phyloP scores from a whole-genome alignment of 1,140 invertebrate species.

The Andricus grossulariae region DNA sequence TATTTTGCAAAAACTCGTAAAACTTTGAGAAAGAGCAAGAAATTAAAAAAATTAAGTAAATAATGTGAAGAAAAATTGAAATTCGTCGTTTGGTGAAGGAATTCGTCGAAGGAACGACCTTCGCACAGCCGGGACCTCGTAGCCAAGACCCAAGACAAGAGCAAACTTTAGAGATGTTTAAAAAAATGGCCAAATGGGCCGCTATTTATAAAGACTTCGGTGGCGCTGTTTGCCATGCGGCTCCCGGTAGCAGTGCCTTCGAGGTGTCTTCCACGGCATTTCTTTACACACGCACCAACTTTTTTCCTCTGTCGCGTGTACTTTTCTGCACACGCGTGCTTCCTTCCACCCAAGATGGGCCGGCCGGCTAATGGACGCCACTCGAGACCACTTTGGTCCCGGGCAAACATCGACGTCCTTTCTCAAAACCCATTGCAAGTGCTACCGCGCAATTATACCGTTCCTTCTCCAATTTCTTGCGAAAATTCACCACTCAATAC shows the following conservation, averaged over 20 bases:
- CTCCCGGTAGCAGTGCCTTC: conserved; percentile 67
- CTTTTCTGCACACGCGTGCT: conserved; percentile 58
- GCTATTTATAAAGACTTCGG: conserved; percentile 62
- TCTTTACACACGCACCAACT: conserved; percentile 70
- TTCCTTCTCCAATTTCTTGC: conserved; percentile 10
- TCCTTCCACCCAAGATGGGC: conserved; percentile 56
- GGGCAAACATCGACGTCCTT: conserved; percentile 71
- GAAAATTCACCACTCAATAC: not conserved
- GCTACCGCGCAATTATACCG: conserved; percentile 36
- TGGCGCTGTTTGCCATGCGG: conserved; percentile 65
- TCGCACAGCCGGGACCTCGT: not conserved
- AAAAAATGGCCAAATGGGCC: conserved; percentile 60
- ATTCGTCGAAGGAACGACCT: conserved; percentile 10
- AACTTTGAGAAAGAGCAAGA: too few species aligned
- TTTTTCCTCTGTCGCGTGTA: conserved; percentile 57
- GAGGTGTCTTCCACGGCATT: conserved; percentile 72
- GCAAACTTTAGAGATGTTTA: conserved; percentile 40
- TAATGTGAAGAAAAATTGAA: not conserved
- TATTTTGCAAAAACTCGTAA: too few species aligned
- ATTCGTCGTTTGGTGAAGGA: not conserved
- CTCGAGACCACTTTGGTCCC: conserved; percentile 73
- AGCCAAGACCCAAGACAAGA: conserved; percentile 14
- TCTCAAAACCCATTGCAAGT: conserved; percentile 70
- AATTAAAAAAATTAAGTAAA: not conserved
- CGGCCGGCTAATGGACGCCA: conserved; percentile 70